Base-by-base conservation (phyloP, 1,140 invertebrate species). In the Euwallacea fornicatus region DNA sequence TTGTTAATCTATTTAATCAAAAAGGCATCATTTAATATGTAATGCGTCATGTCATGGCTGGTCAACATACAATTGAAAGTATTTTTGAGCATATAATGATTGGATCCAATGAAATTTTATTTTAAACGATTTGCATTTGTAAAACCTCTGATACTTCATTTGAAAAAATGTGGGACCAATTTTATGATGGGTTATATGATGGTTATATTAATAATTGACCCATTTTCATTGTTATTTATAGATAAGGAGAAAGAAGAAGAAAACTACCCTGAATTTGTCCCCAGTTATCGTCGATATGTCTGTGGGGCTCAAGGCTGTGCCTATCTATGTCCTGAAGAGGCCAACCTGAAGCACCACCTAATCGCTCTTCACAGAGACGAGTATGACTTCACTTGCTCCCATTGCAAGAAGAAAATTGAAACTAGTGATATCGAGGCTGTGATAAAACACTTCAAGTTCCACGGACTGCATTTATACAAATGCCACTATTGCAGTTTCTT, bases 301-400 rank as follows among this genome's bases (percentile, higher is more conserved):
- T 93, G 92, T 78, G 88, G 90, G 10, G 88, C 89, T 0, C 79
- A 83, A 13, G 86, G 83, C 70, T 93, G 92, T 76, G 85, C 85
- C 69, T 92, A 92, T 77, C 84, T 91, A 64, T 90, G 90, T 2
- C 84, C 89, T 0, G 88, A 91, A 76, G 90, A 91, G 75, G 83
- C 82, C 3, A 91, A 91, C 85, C 83, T 93, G 41, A 84, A 87
- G 44, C 85, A 85, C 79, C 92, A 93, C 78, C 85, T 93, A 79
- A 87, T 88, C 72, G 87, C 89, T 1, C 79, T 93, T 42, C 92
- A 93, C 76, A 83, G 84, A 7, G 81, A 89, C 72, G 83, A 87
- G 76, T 73, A 82, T 21, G 76, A 80, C 46, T 93, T 88, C 79
- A 84, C 83, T 63, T 93, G 92, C 80, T 85, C 87, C 4, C 91